Evolutionary conservation across 2,113 vertebrate genomes (phyloP).

Genomic region (Pseudorectes ferrugineus): DNA sequence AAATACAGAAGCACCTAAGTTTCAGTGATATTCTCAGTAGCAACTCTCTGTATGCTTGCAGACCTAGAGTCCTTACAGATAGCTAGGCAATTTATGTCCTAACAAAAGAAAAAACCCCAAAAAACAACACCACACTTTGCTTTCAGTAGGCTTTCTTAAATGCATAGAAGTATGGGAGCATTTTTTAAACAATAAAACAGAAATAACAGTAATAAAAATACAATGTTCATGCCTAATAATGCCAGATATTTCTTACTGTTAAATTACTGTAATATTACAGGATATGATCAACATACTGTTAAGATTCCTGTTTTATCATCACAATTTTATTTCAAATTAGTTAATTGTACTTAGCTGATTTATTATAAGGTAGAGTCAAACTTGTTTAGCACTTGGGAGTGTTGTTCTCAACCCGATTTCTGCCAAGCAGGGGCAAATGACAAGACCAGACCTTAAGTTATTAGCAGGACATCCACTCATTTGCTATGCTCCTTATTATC

Average conservation of each 20-base stretch:
- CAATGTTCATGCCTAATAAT: not conserved
- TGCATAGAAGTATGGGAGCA: not conserved
- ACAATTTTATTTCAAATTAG: not conserved
- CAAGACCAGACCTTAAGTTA: not conserved
- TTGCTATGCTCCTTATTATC: not conserved
- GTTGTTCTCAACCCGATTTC: not conserved
- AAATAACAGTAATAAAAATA: not conserved
- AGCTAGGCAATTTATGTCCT: not conserved
- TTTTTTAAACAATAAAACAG: not conserved
- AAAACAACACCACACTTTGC: rapidly evolving
- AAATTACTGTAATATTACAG: not conserved
- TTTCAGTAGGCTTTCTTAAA: not conserved
- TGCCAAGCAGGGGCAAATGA: not conserved
- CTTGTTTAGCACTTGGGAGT: not conserved
- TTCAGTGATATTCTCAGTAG: not conserved
- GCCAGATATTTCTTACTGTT: not conserved
- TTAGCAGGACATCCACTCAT: not conserved
- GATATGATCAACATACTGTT: not conserved
- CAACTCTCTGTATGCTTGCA: not conserved
- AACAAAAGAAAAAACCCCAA: not conserved
- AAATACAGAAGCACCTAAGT: not conserved
- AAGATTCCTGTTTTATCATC: not conserved
- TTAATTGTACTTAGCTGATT: not conserved
- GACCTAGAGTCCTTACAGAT: not conserved
- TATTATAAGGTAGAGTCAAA: not conserved